Conservation (phyloP, 2,888 invertebrate species). For the Lasioglossum zephyrum region DNA sequence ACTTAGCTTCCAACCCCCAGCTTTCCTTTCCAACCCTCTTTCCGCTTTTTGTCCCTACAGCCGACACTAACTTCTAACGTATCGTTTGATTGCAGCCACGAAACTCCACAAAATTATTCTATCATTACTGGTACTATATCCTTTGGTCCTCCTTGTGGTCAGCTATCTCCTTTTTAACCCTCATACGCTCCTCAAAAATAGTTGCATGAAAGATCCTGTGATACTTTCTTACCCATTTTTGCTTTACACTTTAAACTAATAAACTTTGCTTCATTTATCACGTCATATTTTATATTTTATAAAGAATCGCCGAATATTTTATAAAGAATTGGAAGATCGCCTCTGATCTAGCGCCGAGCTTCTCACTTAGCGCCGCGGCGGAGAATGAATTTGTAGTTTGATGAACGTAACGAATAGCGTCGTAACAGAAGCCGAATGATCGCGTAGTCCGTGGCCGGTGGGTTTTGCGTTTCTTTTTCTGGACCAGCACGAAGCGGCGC, state of each 20-base stretch:
- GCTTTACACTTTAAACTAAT: too few species aligned
- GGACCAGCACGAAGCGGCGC: not conserved
- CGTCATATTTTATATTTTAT: too few species aligned
- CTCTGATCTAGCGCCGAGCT: too few species aligned
- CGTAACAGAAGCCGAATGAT: not conserved
- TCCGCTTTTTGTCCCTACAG: not conserved
- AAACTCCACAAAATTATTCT: not conserved
- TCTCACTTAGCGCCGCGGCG: too few species aligned
- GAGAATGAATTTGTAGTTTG: not conserved
- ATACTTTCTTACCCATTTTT: too few species aligned
- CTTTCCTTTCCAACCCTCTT: not conserved
- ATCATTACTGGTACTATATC: not conserved
- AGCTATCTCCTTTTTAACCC: not conserved
- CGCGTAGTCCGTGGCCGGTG: not conserved
- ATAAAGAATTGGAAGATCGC: too few species aligned
- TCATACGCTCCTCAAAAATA: too few species aligned
- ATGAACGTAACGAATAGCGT: not conserved
- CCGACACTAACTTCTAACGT: not conserved
- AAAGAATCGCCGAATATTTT: too few species aligned
- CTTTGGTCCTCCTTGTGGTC: not conserved
- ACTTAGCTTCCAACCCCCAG: slow-evolving; percentile 21
- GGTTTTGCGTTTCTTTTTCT: not conserved
- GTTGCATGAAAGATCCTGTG: too few species aligned
- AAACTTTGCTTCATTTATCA: too few species aligned
- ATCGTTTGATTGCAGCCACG: slow-evolving; percentile 4